A percentile compares a stretch with the other conserved stretches of the same genome.
These are phyloP conservation scores for Eristalinus aeneus DNA, from an alignment of 2,888 invertebrate genomes.

Conservation along the genomic window DNA sequence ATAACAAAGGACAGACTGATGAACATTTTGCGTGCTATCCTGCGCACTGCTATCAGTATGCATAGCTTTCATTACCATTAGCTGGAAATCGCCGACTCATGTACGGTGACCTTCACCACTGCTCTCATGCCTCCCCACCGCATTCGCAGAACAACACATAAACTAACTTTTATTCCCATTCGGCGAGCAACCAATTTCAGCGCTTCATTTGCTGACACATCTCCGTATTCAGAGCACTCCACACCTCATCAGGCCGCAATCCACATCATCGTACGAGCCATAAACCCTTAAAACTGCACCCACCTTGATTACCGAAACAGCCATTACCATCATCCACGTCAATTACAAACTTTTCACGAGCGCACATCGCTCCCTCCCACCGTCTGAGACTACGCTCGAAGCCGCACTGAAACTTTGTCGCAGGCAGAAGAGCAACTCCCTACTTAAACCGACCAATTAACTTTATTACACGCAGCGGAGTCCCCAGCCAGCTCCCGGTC, in stretches of 20 bases:
- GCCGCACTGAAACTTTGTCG: background rate
- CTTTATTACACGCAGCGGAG: conserved; percentile 9
- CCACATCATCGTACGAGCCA: background rate
- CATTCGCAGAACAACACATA: background rate
- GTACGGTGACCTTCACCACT: background rate
- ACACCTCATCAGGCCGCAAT: background rate
- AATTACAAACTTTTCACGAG: background rate
- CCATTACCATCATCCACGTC: background rate
- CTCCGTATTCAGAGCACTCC: background rate
- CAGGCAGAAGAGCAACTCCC: background rate
- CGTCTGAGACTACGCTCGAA: background rate
- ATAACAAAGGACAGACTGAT: too few species aligned
- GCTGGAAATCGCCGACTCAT: background rate
- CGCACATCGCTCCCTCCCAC: background rate
- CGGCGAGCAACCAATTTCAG: background rate
- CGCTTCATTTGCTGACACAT: background rate
- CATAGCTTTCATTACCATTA: background rate
- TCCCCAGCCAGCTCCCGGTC: background rate
- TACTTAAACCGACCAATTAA: conserved; percentile 27
- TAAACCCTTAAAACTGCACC: background rate
- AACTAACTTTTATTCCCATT: background rate
- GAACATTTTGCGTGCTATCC: too few species aligned
- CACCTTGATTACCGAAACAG: background rate
- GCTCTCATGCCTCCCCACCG: background rate
- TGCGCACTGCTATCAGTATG: too few species aligned